Evolutionary conservation across 1,140 invertebrate species (phyloP), one percentile per base, ranked within the genome.

Genomic region (Euura lappo): DNA sequence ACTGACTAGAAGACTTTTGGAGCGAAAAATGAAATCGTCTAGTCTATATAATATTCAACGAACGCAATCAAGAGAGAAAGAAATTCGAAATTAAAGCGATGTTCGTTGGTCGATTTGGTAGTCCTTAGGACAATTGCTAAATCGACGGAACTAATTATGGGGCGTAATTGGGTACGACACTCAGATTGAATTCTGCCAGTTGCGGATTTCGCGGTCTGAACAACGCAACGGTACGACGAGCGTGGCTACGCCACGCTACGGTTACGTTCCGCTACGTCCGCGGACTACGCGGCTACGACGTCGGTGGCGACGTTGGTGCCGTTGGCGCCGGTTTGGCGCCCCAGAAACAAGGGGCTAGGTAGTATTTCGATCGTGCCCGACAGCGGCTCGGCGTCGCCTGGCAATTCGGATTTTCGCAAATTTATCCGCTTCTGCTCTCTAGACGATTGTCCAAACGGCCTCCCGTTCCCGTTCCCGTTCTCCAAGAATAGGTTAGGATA

Each of bases 301-400:
- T 60, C 3, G 51, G 51, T 11, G 51, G 13, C 10, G 6, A n/a
- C 51, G 8, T 11, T 11, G 51, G 51, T 11, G 51, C 8, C 51
- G 51, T 8, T 5, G 51, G 51, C 51, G 51, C 51, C 51, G 51
- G 13, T 3, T 6, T 60, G 51, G 51, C 51, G 51, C 51, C 51
- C 51, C 51, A 60, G 51, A 60, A 60, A 60, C 51, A 60, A 60
- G 51, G 51, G 51, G 51, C 51, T 60, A 60, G 51, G 51, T 60
- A 60, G 51, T 60, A 60, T 60, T 60, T 60, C 51, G 51, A 60
- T 60, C 51, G 51, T 60, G 13, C 51, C 28, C 51, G 51, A 60
- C 51, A 60, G 51, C 51, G 51, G 51, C 51, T 60, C 51, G 51
- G 51, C 51, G 51, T 60, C 51, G 51, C 51, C 51, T 60, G 51